Base-by-base conservation (phyloP, 2,797 vertebrate species). In the Melanotaenia nigrans region DNA sequence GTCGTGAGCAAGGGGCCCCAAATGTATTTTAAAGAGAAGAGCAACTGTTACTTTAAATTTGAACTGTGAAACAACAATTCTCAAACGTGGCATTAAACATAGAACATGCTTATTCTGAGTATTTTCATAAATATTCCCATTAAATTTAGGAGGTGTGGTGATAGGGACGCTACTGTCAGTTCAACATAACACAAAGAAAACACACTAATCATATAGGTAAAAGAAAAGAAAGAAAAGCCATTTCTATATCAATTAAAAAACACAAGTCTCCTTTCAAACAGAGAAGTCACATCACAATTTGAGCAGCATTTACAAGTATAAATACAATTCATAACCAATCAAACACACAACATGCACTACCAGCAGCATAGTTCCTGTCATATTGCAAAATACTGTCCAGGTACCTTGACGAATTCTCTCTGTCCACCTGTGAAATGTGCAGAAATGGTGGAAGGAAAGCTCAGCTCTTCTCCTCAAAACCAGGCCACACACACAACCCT, bases 251-350 rank as follows among this genome's bases (percentile, higher is more conserved):
- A 72, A 57, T 75, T 75, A 73, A 62, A 80, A 80, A 40, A 78
- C 82, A 60, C 30, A 12, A 73, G 66, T 83, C 62, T 65, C 65
- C 36, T 82, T 61, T 72, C 59, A 62, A 60, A 81, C 62, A 65
- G 63, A 51, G 72, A 24, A 68, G 36, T 75, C 56, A 84, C 81
- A 65, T 85, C 82, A 87, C 77, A 90, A 81, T 60, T 83, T 81
- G 85, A 94, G 93, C 92, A 94, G 93, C 92, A 90, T 79, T 90
- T 87, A 92, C 79, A 89, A 83, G 85, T 91, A 92, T 89, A 91
- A 92, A 93, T 90, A 92, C 81, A 90, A 89, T 64, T 89, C 65
- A 81, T 66, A 68, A 85, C 78, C 70, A 75, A 72, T 38, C 24
- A 82, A 85, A 81, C 76, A 61, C 49, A 65, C 45, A 22, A 76